Percentiles rank a stretch among this genome's conserved stretches.
These are phyloP conservation scores for Bicyclus anynana DNA, from an alignment of 1,140 invertebrate genomes.

Conservation along the genomic window DNA sequence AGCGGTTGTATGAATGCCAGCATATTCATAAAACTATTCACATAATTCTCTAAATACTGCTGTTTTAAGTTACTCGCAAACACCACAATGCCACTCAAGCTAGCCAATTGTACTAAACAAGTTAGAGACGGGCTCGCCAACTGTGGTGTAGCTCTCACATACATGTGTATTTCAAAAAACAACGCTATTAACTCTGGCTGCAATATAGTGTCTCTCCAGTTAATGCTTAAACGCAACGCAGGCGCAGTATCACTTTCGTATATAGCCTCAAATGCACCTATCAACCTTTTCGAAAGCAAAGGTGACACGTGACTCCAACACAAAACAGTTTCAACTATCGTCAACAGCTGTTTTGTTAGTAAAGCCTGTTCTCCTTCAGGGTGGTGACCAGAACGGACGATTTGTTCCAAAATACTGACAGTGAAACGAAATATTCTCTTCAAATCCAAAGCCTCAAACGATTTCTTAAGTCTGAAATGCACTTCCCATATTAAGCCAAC, in stretches of 20 bases:
- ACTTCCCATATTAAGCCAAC: slow-evolving; percentile 91
- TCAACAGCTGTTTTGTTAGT: slow-evolving; percentile 82
- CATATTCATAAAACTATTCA: slow-evolving; percentile 84
- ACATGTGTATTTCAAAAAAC: slow-evolving; percentile 91
- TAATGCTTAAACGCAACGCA: slow-evolving; percentile 78
- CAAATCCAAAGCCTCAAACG: slow-evolving; percentile 89
- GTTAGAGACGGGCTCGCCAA: slow-evolving; percentile 86
- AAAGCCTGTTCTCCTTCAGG: slow-evolving; percentile 65
- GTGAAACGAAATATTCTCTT: slow-evolving; percentile 85
- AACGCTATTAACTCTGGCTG: slow-evolving; percentile 84
- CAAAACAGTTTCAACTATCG: slow-evolving; percentile 85
- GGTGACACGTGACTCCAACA: slow-evolving; percentile 85
- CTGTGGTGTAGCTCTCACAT: slow-evolving; percentile 85
- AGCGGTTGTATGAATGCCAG: slow-evolving; percentile 81
- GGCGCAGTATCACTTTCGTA: slow-evolving; percentile 83
- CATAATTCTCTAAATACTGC: slow-evolving; percentile 85
- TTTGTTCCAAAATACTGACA: slow-evolving; percentile 75
- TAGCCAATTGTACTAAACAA: slow-evolving; percentile 87
- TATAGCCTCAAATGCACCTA: slow-evolving; percentile 84
- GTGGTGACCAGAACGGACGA: slow-evolving; percentile 73
- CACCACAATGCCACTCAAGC: slow-evolving; percentile 84
- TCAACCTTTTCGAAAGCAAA: slow-evolving; percentile 82
- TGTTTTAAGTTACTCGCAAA: slow-evolving; percentile 78
- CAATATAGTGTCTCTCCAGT: slow-evolving; percentile 88
- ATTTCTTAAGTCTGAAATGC: slow-evolving; percentile 89